Evolutionary conservation across 2,113 vertebrate species (phyloP).

Genomic region (Mungos mungo): DNA sequence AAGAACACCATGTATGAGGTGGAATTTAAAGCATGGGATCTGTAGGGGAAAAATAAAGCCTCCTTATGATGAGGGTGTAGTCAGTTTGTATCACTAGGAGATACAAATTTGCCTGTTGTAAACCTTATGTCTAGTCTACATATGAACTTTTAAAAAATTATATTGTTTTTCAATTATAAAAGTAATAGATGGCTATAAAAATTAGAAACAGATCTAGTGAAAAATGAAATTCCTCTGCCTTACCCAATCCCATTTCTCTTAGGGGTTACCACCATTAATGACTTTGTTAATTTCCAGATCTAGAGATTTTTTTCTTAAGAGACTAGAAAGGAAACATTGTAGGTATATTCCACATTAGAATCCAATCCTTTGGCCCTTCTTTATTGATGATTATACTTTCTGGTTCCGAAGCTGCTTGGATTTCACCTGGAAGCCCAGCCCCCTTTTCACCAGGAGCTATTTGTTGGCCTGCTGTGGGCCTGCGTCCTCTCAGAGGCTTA

Average conservation of each 20-base stretch:
- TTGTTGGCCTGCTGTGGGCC: background rate
- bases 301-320: background rate
- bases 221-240: conserved; percentile 19
- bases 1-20: background rate
- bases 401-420: background rate
- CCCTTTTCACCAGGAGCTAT: background rate
- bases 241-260: background rate
- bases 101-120: background rate
- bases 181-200: conserved; percentile 1
- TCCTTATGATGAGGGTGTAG: background rate
- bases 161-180: background rate
- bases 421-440: background rate
- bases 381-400: background rate
- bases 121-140: background rate
- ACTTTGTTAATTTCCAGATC: background rate
- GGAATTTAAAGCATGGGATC: background rate
- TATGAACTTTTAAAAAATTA: background rate
- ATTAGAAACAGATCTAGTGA: background rate
- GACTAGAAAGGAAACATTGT: background rate
- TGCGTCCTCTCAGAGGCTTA: background rate
- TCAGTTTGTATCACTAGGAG: background rate
- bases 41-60: background rate
- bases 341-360: background rate
- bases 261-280: background rate
- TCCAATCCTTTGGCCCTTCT: background rate